Evolutionary conservation across 2,888 invertebrate genomes (phyloP).

Genomic region (Harpalus rubripes): DNA sequence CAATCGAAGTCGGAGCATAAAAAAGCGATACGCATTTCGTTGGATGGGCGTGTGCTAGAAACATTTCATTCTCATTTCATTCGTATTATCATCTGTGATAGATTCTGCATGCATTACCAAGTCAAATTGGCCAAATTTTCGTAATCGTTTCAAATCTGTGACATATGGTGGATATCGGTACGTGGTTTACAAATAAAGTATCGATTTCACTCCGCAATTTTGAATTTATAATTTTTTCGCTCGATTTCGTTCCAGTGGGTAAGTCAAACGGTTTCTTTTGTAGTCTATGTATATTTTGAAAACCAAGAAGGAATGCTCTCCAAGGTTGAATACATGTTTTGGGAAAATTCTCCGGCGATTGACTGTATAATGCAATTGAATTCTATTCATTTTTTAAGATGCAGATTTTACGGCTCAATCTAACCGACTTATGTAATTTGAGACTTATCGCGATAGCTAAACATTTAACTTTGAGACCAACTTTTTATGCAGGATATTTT

Average conservation of each 20-base stretch:
- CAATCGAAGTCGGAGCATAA: constrained; percentile 71
- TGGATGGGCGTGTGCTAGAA: constrained; percentile 59
- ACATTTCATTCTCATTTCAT: constrained; percentile 58
- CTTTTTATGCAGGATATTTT: background rate
- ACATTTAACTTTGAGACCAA: background rate
- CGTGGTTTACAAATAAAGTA: constrained; percentile 70
- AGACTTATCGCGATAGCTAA: constrained; percentile 35
- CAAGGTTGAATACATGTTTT: constrained; percentile 43
- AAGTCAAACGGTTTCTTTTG: constrained; percentile 52
- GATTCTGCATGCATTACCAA: constrained; percentile 50
- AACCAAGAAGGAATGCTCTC: constrained; percentile 7
- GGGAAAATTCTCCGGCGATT: constrained; percentile 35
- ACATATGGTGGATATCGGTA: constrained; percentile 56
- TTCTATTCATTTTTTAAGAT: constrained; percentile 49
- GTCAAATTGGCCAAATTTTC: constrained; percentile 53
- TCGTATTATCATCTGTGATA: constrained; percentile 23
- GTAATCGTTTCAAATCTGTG: constrained; percentile 28
- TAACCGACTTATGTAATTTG: constrained; percentile 43
- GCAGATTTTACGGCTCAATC: constrained; percentile 31
- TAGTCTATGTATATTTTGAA: constrained; percentile 41
- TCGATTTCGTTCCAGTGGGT: constrained; percentile 56
- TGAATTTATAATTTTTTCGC: constrained; percentile 63
- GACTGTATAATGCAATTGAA: constrained; percentile 52
- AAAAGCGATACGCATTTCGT: constrained; percentile 38
- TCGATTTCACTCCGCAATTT: constrained; percentile 71